phyloP scores from a whole-genome alignment of 2,113 vertebrate genomes.

The Glaucidium brasilianum region DNA sequence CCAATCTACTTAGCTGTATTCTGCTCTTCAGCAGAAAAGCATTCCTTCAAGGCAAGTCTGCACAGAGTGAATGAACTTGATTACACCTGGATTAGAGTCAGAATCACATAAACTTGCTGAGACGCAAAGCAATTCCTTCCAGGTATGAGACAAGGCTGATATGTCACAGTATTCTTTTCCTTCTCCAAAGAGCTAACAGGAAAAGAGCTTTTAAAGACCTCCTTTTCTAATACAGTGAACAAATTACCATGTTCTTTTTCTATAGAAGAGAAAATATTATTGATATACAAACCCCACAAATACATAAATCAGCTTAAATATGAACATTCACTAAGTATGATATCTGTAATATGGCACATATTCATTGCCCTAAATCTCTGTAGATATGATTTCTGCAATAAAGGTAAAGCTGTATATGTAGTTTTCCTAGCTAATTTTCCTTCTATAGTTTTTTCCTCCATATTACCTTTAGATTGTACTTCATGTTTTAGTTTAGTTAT shows the following conservation, averaged over 20 bases:
- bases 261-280: neutral
- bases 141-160: neutral
- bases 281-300: neutral
- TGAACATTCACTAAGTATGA: neutral
- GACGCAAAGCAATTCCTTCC: neutral
- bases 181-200: neutral
- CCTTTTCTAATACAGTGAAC: neutral
- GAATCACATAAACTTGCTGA: neutral
- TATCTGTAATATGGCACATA: neutral
- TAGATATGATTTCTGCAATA: neutral
- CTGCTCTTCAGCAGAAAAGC: neutral
- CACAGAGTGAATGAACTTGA: neutral
- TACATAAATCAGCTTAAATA: neutral
- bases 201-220: neutral
- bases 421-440: slow-evolving; percentile 6
- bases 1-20: neutral
- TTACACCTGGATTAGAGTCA: neutral
- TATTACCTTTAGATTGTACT: slow-evolving; percentile 8
- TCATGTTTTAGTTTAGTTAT: slow-evolving; percentile 31
- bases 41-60: neutral
- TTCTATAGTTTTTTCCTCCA: slow-evolving; percentile 11
- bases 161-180: neutral
- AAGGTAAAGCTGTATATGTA: neutral
- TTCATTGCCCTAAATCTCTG: neutral
- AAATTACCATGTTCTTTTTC: neutral